These are phyloP conservation scores for Galeopterus variegatus DNA, from an alignment of 2,113 vertebrate species.

Conservation along the genomic window DNA sequence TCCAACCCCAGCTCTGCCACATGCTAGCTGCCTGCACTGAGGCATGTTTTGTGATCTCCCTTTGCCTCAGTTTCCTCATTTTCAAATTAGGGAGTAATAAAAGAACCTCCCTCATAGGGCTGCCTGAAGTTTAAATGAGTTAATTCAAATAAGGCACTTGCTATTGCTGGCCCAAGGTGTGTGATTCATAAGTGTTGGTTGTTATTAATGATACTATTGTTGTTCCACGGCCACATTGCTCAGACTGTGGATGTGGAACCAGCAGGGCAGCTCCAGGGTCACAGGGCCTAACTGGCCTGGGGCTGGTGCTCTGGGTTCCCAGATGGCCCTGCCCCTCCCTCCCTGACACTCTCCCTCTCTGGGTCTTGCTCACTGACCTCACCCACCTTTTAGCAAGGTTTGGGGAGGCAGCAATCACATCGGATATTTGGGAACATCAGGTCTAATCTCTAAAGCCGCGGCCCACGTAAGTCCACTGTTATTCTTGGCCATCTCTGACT, in stretches of 20 bases:
- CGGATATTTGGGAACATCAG: background rate
- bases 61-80: conserved; percentile 41
- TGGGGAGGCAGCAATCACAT: background rate
- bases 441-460: background rate
- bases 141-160: background rate
- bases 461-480: background rate
- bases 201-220: background rate
- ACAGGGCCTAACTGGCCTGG: background rate
- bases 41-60: background rate
- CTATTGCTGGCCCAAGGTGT: background rate
- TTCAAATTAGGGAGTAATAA: background rate
- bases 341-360: background rate
- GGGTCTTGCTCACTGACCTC: background rate
- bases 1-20: background rate
- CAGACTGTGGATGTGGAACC: background rate
- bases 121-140: conserved; percentile 4
- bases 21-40: background rate
- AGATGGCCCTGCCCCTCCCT: background rate
- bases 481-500: background rate
- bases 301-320: background rate
- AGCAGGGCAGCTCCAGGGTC: background rate
- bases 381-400: background rate
- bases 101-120: background rate
- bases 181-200: background rate
- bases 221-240: background rate